Percentiles rank a stretch among this genome's conserved stretches.
Conservation (phyloP, 2,797 vertebrate genomes). For the Liparis tanakae region DNA sequence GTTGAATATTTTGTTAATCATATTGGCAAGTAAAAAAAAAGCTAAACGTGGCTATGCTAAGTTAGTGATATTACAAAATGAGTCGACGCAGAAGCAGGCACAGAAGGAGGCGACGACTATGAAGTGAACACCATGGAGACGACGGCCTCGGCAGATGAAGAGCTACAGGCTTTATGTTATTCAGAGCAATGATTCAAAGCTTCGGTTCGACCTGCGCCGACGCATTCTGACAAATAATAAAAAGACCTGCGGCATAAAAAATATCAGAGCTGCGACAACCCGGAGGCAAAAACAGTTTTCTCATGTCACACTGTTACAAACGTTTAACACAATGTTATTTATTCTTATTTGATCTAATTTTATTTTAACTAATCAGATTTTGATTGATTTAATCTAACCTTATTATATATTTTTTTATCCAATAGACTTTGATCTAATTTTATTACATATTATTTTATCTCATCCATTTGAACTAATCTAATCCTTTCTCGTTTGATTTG, state of each 20-base stretch:
- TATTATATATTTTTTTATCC: background rate
- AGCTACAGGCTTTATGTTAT: background rate
- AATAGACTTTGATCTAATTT: background rate
- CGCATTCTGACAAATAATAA: constrained; percentile 1
- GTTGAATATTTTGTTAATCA: background rate
- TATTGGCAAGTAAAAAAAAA: background rate
- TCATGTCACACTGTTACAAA: too few relatives aligned
- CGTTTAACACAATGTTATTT: too few relatives aligned
- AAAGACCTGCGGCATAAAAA: background rate
- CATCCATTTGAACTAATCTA: background rate
- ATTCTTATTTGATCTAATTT: too few relatives aligned
- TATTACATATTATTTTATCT: background rate
- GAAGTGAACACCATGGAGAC: constrained; percentile 1
- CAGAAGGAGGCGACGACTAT: background rate
- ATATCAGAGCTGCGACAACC: background rate
- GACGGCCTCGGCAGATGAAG: background rate
- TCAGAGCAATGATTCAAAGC: background rate
- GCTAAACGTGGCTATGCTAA: background rate
- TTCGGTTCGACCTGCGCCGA: background rate
- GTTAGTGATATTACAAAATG: background rate
- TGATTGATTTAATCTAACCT: too few relatives aligned
- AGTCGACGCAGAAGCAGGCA: background rate
- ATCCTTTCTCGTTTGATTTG: too few relatives aligned
- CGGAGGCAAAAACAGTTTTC: too few relatives aligned
- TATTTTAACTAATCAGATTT: too few relatives aligned